Conservation (phyloP, 1,140 invertebrate species). For the Heterodera carotae region DNA sequence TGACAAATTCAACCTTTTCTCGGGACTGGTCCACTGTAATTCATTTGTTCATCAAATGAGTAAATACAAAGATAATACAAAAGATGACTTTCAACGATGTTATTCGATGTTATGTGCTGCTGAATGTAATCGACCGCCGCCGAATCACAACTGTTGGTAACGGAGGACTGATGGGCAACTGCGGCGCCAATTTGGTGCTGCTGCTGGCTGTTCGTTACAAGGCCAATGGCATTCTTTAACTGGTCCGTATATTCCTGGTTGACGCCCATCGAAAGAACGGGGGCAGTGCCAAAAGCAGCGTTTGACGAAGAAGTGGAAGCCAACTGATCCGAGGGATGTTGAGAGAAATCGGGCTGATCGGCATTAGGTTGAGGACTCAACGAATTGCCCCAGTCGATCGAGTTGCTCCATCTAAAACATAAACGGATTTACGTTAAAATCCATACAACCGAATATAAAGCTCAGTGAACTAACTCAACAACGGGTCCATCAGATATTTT, state of each 20-base stretch:
- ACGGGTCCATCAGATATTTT: slow-evolving; percentile 1
- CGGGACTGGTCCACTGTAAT: slow-evolving; percentile 12
- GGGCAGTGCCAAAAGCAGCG: slow-evolving; percentile 9
- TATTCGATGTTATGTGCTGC: slow-evolving; percentile 16
- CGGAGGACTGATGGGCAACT: neutral
- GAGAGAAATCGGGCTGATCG: neutral
- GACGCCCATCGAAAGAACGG: slow-evolving; percentile 21
- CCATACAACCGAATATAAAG: no score
- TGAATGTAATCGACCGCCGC: slow-evolving; percentile 11
- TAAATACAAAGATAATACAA: no score
- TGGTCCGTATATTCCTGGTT: slow-evolving; percentile 27
- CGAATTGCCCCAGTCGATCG: slow-evolving; percentile 16
- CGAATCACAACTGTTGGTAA: neutral
- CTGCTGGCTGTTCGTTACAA: slow-evolving; percentile 10
- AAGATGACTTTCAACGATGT: neutral
- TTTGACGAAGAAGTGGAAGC: neutral
- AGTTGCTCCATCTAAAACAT: slow-evolving; percentile 18
- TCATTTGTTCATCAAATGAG: neutral
- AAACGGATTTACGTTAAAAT: neutral
- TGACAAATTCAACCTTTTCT: slow-evolving; percentile 30
- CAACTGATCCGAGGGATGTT: slow-evolving; percentile 2
- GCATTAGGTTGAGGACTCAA: neutral
- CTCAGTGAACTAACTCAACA: no score
- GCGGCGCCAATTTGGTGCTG: neutral
- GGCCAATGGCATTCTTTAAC: slow-evolving; percentile 22